Evolutionary conservation across 30 jellyfish, hydroid and myxozoan genomes (phyloP).

Genomic region (Cassiopea xamachana): DNA sequence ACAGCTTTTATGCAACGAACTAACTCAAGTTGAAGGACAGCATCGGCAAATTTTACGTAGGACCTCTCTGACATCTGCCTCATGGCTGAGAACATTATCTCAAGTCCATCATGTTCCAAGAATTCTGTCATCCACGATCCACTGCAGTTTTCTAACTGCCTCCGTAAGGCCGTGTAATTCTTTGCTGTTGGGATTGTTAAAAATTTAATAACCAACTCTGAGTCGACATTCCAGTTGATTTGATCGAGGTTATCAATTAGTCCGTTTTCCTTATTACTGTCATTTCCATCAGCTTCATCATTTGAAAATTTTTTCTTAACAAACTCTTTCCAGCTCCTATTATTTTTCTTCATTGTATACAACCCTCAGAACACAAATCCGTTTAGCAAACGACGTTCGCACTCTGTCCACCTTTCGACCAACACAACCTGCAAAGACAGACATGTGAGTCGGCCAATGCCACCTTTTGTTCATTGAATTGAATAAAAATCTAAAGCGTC

Average conservation of each 20-base stretch:
- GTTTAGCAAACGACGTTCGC: slow-evolving; percentile 5
- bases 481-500: neutral
- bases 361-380: neutral
- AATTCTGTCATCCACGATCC: slow-evolving; percentile 81
- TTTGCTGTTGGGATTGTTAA: slow-evolving; percentile 83
- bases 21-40: slow-evolving; percentile 83
- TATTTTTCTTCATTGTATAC: slow-evolving; percentile 16
- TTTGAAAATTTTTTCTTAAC: slow-evolving; percentile 37
- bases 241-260: slow-evolving; percentile 28
- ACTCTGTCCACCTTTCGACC: neutral
- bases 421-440: slow-evolving; percentile 2
- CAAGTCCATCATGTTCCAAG: slow-evolving; percentile 78
- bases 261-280: slow-evolving; percentile 7
- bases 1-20: slow-evolving; percentile 83
- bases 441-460: neutral
- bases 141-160: slow-evolving; percentile 67
- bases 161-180: slow-evolving; percentile 80
- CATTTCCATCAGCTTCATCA: slow-evolving; percentile 24
- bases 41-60: slow-evolving; percentile 74
- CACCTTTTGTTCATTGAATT: neutral
- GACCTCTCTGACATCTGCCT: slow-evolving; percentile 67
- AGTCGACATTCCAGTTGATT: slow-evolving; percentile 67
- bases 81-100: slow-evolving; percentile 84
- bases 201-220: slow-evolving; percentile 66
- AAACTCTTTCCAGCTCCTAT: slow-evolving; percentile 51